Percentiles rank a stretch among this genome's conserved stretches.
Evolutionary conservation across 2,888 invertebrate genomes (phyloP).

Genomic region (Scotopteryx bipunctaria): DNA sequence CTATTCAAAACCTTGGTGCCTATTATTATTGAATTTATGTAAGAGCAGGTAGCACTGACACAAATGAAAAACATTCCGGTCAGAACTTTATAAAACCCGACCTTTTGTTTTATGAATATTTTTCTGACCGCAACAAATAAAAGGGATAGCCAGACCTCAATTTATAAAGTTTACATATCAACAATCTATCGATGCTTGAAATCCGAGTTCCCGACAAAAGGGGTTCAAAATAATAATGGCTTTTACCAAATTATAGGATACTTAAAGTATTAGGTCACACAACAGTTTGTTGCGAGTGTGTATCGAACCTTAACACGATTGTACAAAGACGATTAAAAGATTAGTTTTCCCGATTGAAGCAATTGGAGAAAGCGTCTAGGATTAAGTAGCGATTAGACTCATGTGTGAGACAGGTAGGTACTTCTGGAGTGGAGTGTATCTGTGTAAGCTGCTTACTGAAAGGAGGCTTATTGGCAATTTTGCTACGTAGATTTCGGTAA

Average conservation of each 20-base stretch:
- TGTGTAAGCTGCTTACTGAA: slow-evolving; percentile 12
- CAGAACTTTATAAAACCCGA: neutral
- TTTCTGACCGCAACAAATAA: neutral
- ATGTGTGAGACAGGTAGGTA: neutral
- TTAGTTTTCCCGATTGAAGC: neutral
- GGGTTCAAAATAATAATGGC: slow-evolving; percentile 1
- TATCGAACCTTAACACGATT: neutral
- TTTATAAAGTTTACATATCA: no score
- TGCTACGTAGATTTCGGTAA: neutral
- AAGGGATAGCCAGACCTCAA: neutral
- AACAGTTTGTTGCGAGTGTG: neutral
- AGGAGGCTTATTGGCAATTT: neutral
- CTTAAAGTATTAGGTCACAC: neutral
- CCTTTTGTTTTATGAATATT: no score
- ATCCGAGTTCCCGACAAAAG: neutral
- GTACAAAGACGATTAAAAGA: neutral
- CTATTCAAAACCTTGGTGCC: no score
- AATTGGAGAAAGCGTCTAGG: neutral
- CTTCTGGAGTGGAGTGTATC: neutral
- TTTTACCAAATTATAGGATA: no score
- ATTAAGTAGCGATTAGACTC: neutral
- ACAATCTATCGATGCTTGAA: neutral
- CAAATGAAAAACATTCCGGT: neutral
- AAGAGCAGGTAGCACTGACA: neutral
- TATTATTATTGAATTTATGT: no score